These are phyloP conservation scores for Natator depressus DNA, from an alignment of 2,113 vertebrate genomes.

Conservation along the genomic window DNA sequence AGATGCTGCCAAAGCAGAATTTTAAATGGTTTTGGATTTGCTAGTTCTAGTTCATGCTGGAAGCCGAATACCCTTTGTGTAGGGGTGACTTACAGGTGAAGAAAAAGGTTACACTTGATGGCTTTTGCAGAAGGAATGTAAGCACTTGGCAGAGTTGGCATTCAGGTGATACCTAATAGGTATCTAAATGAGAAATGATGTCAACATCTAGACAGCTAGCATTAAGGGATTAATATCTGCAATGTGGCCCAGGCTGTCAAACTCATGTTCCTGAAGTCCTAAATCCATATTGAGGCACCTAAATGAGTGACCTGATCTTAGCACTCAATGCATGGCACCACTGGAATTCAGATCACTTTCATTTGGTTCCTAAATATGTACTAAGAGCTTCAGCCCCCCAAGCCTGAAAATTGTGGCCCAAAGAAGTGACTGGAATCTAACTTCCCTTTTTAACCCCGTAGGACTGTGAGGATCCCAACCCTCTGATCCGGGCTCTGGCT, in stretches of 20 bases:
- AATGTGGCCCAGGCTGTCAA: not conserved
- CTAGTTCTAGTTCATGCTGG: not conserved
- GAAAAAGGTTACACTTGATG: not conserved
- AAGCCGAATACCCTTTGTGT: not conserved
- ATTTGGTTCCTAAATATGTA: not conserved
- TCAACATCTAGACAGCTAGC: not conserved
- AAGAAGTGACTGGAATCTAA: fast-evolving
- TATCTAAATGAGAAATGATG: not conserved
- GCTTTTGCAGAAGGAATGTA: not conserved
- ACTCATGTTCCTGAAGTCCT: not conserved
- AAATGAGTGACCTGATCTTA: not conserved
- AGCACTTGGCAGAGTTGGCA: not conserved
- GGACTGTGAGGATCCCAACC: constrained; percentile 99
- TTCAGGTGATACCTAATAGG: not conserved
- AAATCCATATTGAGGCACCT: not conserved
- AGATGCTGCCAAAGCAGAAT: not conserved
- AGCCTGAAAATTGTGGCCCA: fast-evolving
- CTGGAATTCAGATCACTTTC: not conserved
- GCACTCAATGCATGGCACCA: not conserved
- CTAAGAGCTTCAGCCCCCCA: fast-evolving
- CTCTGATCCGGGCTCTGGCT: constrained; percentile 94
- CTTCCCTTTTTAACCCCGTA: constrained; percentile 8
- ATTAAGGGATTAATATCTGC: not conserved
- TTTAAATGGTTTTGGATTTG: not conserved
- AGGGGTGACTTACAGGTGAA: not conserved